These are phyloP conservation scores for Steinernema scapterisci DNA, from an alignment of 2,888 invertebrate species.

Conservation along the genomic window DNA sequence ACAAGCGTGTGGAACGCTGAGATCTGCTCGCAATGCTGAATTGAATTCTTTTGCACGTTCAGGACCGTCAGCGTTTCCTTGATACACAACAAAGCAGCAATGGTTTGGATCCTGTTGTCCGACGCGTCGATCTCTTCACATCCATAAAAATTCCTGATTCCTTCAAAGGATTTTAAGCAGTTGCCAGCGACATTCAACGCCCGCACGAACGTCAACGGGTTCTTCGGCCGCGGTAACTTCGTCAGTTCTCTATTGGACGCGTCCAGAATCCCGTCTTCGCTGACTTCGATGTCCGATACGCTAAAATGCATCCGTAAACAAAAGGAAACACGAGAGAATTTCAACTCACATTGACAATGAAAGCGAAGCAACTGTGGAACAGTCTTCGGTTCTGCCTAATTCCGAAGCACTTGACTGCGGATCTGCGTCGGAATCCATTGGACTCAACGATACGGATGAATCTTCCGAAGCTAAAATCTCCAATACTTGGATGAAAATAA, in stretches of 20 bases:
- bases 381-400: neutral
- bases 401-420: neutral
- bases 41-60: neutral
- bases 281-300: neutral
- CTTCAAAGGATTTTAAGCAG: constrained; percentile 23
- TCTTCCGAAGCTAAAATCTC: too few relatives aligned
- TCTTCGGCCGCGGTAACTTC: neutral
- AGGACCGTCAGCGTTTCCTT: neutral
- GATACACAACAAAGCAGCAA: neutral
- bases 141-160: neutral
- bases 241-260: constrained; percentile 1
- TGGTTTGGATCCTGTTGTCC: constrained; percentile 11
- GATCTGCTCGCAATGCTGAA: constrained; percentile 3
- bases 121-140: constrained; percentile 27
- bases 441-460: too few relatives aligned
- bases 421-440: constrained; percentile 8
- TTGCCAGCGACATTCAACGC: neutral
- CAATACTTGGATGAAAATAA: too few relatives aligned
- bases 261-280: neutral
- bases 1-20: constrained; percentile 5
- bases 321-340: neutral
- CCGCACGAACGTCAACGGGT: neutral
- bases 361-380: neutral
- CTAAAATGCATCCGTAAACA: neutral
- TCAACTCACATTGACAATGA: constrained; percentile 1